Evolutionary conservation across 2,888 invertebrate species (phyloP).

Genomic region (Onchidella celtica): DNA sequence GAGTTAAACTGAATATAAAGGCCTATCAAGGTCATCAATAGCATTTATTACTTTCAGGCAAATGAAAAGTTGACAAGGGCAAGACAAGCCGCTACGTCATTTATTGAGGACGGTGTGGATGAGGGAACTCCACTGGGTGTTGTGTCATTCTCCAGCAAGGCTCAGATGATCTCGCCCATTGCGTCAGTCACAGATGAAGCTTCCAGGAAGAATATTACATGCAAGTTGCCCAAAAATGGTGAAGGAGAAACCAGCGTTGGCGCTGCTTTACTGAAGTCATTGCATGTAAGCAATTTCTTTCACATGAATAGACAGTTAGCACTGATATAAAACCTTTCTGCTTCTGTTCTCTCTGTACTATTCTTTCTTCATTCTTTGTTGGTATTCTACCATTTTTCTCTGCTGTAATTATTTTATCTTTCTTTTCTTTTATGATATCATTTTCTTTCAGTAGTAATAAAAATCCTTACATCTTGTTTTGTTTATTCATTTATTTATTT

Average conservation of each 20-base stretch:
- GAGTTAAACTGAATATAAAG: too few relatives aligned
- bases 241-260: conserved; percentile 50
- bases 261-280: conserved; percentile 37
- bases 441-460: too few relatives aligned
- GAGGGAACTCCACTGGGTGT: conserved; percentile 44
- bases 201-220: conserved; percentile 31
- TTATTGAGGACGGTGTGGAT: conserved; percentile 52
- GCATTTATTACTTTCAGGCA: conserved; percentile 40
- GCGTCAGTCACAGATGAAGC: conserved; percentile 15
- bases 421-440: too few relatives aligned
- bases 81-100: conserved; percentile 54
- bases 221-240: conserved; percentile 30
- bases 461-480: too few relatives aligned
- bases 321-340: too few relatives aligned
- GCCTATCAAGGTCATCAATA: too few relatives aligned
- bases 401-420: too few relatives aligned
- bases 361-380: too few relatives aligned
- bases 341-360: too few relatives aligned
- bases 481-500: too few relatives aligned
- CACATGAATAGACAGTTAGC: too few relatives aligned
- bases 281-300: conserved; percentile 48
- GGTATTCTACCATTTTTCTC: too few relatives aligned
- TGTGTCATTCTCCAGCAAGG: conserved; percentile 45
- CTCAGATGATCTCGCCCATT: conserved; percentile 38
- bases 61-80: conserved; percentile 49